These are phyloP conservation scores for Saimiri boliviensis DNA, from an alignment of 2,113 vertebrate genomes.

Conservation along the genomic window DNA sequence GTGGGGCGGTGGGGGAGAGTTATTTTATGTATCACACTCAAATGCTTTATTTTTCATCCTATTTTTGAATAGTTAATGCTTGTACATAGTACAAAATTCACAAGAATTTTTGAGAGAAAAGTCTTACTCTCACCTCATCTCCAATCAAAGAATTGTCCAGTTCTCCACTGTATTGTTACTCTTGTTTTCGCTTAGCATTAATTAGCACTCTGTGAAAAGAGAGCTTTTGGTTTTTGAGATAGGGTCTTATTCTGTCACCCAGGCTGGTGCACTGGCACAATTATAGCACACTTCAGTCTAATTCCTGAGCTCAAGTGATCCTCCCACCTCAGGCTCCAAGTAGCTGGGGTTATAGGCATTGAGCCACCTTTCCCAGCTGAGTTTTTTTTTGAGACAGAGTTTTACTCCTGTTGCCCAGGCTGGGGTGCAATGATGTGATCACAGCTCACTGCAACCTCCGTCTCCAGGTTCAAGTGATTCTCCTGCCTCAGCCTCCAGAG, in stretches of 20 bases:
- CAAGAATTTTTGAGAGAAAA: slow-evolving; percentile 24
- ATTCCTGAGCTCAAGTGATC: not conserved
- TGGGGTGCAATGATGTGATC: no score
- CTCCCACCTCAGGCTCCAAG: not conserved
- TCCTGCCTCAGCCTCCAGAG: no score
- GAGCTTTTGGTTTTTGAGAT: not conserved
- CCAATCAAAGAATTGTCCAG: not conserved
- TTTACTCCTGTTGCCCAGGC: not conserved
- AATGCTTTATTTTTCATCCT: slow-evolving; percentile 18
- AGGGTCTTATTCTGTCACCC: not conserved
- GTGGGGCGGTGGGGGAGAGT: not conserved
- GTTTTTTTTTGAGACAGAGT: not conserved
- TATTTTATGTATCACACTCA: not conserved
- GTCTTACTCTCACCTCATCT: not conserved
- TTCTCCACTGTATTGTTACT: not conserved
- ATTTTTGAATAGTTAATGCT: slow-evolving; percentile 37
- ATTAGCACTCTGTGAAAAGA: not conserved
- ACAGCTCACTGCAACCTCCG: no score
- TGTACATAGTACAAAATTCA: not conserved
- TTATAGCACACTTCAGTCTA: not conserved
- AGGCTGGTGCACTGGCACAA: not conserved
- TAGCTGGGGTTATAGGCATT: not conserved
- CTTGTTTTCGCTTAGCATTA: slow-evolving; percentile 18
- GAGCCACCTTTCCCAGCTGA: not conserved
- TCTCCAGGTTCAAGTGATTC: no score